phyloP scores from a whole-genome alignment of 2,113 vertebrate species.

The Machaerirhynchus nigripectus region DNA sequence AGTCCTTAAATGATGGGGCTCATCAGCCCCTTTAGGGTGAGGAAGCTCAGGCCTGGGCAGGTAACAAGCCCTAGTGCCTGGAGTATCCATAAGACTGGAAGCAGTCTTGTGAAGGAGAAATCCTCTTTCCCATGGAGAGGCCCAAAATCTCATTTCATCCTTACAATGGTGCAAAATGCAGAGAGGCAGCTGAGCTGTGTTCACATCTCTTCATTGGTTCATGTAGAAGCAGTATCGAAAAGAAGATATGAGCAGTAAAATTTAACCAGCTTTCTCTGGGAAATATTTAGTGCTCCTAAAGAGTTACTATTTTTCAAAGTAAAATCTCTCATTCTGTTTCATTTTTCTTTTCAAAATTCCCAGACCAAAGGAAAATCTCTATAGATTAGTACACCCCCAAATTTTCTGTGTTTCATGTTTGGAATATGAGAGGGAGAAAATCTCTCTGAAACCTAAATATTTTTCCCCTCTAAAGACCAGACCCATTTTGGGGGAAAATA shows the following conservation, averaged over 20 bases:
- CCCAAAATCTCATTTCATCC: neutral
- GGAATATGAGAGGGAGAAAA: constrained; percentile 36
- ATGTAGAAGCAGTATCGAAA: neutral
- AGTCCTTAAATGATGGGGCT: neutral
- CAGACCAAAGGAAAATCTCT: constrained; percentile 25
- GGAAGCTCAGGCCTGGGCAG: neutral
- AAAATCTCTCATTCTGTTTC: constrained; percentile 51
- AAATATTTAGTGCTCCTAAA: constrained; percentile 34
- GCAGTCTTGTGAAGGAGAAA: neutral
- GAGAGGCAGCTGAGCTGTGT: neutral
- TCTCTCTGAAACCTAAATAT: constrained; percentile 34
- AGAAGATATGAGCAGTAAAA: neutral
- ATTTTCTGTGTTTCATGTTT: constrained; percentile 14
- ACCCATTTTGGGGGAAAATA: constrained; percentile 49
- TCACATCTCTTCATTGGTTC: neutral
- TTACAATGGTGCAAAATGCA: neutral
- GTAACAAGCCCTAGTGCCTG: neutral
- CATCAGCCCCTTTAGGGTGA: neutral
- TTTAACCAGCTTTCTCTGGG: neutral
- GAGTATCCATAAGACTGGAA: neutral
- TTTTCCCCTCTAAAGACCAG: constrained; percentile 58
- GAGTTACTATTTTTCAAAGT: constrained; percentile 19
- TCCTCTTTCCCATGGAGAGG: neutral
- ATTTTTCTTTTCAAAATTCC: constrained; percentile 46
- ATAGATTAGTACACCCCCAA: constrained; percentile 24